phyloP scores from a whole-genome alignment of 2,888 invertebrate genomes.

The Harmothoe impar region DNA sequence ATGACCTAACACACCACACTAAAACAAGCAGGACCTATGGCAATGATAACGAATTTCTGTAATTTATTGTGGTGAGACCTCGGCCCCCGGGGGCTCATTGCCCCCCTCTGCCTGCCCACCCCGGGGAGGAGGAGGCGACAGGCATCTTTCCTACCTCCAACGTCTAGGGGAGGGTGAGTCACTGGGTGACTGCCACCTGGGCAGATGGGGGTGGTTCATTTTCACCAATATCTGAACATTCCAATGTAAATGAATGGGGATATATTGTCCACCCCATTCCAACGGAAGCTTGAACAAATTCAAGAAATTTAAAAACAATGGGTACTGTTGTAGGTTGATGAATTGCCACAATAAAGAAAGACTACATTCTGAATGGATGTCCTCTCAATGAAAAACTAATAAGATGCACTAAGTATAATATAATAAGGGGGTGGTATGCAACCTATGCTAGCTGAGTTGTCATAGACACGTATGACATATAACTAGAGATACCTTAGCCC shows the following conservation, averaged over 20 bases:
- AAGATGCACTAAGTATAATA: too few relatives aligned
- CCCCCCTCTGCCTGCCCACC: neutral
- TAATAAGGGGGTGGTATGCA: too few relatives aligned
- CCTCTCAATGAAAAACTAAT: too few relatives aligned
- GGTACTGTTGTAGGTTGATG: too few relatives aligned
- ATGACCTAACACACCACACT: neutral
- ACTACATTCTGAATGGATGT: too few relatives aligned
- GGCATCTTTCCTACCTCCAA: neutral
- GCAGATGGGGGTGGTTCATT: neutral
- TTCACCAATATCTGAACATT: constrained; percentile 3
- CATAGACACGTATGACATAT: too few relatives aligned
- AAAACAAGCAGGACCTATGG: constrained; percentile 5
- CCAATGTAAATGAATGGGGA: neutral
- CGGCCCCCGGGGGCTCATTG: constrained; percentile 2
- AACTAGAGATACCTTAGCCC: too few relatives aligned
- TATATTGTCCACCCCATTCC: neutral
- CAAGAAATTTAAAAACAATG: too few relatives aligned
- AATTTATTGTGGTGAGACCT: constrained; percentile 39
- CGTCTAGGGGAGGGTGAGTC: constrained; percentile 29
- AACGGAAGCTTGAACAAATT: too few relatives aligned
- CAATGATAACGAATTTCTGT: constrained; percentile 35
- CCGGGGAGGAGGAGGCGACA: neutral
- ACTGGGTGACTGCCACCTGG: neutral
- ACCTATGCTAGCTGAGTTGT: too few relatives aligned
- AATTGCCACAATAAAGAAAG: too few relatives aligned